Conservation (phyloP, 2,797 vertebrate species). For the Tragopan temminckii region DNA sequence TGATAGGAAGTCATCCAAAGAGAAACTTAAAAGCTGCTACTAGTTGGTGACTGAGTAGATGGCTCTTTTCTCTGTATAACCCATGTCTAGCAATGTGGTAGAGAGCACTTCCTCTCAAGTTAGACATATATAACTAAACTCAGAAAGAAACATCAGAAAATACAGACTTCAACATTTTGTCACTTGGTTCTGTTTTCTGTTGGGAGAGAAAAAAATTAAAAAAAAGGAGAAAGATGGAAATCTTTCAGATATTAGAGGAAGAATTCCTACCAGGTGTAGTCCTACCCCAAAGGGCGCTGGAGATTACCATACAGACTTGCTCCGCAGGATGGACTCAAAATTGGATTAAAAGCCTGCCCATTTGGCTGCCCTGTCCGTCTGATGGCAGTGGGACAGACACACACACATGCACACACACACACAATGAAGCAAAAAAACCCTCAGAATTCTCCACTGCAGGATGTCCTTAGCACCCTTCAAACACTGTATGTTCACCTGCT, state of each 20-base stretch:
- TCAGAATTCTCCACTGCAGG: not conserved
- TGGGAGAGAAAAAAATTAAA: not conserved
- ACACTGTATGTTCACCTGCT: not conserved
- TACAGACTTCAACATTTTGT: not conserved
- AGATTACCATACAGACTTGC: not conserved
- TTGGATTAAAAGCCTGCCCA: not conserved
- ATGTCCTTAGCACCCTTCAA: not conserved
- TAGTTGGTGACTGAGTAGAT: not conserved
- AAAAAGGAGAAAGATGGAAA: not conserved
- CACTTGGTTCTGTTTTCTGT: not conserved
- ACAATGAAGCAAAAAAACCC: not conserved
- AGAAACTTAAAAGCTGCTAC: not conserved
- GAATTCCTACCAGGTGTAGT: not conserved
- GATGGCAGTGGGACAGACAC: not conserved
- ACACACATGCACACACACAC: rapidly evolving
- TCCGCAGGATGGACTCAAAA: not conserved
- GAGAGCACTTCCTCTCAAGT: not conserved
- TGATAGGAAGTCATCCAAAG: not conserved
- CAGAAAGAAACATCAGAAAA: not conserved
- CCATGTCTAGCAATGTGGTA: not conserved
- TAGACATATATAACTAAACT: not conserved
- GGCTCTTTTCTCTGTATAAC: not conserved
- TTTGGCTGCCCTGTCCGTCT: not conserved
- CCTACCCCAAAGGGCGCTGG: not conserved
- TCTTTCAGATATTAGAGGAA: not conserved